These are phyloP conservation scores for Sigmodon hispidus DNA, from an alignment of 2,113 vertebrate species.

Conservation along the genomic window DNA sequence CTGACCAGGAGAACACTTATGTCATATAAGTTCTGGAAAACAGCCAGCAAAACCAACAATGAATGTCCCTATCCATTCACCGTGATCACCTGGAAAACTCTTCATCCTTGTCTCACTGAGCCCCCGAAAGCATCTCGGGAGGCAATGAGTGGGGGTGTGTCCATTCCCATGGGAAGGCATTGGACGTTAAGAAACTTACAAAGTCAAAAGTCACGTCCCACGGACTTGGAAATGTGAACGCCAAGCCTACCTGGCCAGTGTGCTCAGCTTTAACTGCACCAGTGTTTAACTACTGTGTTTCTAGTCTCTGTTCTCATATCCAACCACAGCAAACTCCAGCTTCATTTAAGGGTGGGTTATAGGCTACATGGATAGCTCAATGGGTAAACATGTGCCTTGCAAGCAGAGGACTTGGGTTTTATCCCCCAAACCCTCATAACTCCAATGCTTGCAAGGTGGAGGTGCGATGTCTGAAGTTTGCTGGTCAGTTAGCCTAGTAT, in stretches of 20 bases:
- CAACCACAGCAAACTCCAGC: background rate
- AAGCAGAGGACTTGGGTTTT: background rate
- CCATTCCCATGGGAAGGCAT: background rate
- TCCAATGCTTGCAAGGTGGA: background rate
- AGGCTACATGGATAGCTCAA: background rate
- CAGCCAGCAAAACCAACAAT: background rate
- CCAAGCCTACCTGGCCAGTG: background rate
- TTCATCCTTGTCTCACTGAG: background rate
- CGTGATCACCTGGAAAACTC: background rate
- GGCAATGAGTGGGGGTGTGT: background rate
- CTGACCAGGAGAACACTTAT: background rate
- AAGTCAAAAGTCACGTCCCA: background rate
- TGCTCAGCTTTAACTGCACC: background rate
- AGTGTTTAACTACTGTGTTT: background rate
- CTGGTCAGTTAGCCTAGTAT: background rate
- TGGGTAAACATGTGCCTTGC: background rate
- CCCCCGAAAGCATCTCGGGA: background rate
- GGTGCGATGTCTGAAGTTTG: background rate
- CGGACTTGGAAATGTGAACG: background rate
- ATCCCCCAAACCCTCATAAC: background rate
- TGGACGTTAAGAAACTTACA: background rate
- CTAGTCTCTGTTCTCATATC: background rate
- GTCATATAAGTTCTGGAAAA: conserved; percentile 2
- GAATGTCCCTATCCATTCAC: background rate
- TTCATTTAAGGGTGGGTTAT: conserved; percentile 4